phyloP scores from a whole-genome alignment of 2,113 vertebrate species.

The Ginglymostoma cirratum region DNA sequence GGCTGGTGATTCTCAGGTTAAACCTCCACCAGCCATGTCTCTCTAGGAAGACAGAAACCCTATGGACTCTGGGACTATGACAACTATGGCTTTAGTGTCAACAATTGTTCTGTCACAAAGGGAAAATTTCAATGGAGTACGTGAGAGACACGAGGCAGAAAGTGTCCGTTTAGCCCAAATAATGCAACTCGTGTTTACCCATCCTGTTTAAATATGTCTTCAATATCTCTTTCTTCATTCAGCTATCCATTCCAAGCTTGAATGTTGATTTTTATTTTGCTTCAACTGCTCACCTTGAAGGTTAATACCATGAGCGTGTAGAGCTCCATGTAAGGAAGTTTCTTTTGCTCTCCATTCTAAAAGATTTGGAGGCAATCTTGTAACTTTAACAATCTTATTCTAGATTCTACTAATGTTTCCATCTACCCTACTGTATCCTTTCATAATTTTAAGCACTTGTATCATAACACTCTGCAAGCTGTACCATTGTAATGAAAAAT shows the following conservation, averaged over 20 bases:
- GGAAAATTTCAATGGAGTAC: neutral
- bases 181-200: neutral
- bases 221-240: neutral
- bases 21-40: no score
- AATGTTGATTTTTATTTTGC: neutral
- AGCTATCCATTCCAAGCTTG: neutral
- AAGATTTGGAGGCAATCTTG: neutral
- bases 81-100: neutral
- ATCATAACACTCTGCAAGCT: neutral
- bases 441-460: neutral
- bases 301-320: neutral
- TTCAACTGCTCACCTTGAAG: neutral
- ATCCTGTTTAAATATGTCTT: neutral
- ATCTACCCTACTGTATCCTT: neutral
- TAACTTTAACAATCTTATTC: neutral
- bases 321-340: neutral
- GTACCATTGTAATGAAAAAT: neutral
- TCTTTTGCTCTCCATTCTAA: neutral
- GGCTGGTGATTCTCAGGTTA: no score
- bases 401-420: neutral
- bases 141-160: neutral
- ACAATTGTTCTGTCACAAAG: neutral
- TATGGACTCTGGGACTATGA: no score
- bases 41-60: no score
- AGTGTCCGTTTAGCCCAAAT: neutral